These are phyloP conservation scores for Lanius collurio DNA, from an alignment of 2,113 vertebrate genomes.

Conservation along the genomic window DNA sequence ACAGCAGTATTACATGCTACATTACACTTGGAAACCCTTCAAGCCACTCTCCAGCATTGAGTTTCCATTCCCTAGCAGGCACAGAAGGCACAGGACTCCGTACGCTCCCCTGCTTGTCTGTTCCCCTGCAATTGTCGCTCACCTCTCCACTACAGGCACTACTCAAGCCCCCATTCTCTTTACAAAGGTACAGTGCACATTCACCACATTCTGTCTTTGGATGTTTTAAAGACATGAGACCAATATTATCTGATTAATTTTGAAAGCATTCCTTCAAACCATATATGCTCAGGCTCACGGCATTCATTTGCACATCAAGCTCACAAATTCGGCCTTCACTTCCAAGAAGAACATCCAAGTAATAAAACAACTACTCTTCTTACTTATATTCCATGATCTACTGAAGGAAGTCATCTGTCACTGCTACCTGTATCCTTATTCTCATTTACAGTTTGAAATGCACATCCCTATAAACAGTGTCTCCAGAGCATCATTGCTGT, in stretches of 20 bases:
- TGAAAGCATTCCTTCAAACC: neutral
- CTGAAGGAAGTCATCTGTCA: neutral
- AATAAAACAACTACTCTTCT: neutral
- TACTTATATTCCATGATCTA: neutral
- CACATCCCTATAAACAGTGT: neutral
- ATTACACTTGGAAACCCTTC: neutral
- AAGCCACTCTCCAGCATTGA: no score
- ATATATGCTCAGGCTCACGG: neutral
- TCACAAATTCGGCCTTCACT: neutral
- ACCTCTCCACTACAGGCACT: neutral
- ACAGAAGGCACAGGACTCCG: fast-evolving
- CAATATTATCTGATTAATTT: neutral
- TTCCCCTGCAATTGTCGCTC: fast-evolving
- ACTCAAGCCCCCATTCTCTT: neutral
- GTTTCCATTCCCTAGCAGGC: neutral
- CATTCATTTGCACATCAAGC: neutral
- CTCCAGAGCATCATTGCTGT: neutral
- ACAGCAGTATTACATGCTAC: neutral
- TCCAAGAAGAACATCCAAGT: neutral
- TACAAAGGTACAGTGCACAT: neutral
- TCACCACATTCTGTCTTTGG: neutral
- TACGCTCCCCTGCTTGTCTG: fast-evolving
- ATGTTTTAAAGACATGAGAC: neutral
- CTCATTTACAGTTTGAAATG: neutral
- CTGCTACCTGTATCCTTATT: neutral